These are phyloP conservation scores for Mylabris phalerata DNA, from an alignment of 1,140 invertebrate genomes.

Conservation along the genomic window DNA sequence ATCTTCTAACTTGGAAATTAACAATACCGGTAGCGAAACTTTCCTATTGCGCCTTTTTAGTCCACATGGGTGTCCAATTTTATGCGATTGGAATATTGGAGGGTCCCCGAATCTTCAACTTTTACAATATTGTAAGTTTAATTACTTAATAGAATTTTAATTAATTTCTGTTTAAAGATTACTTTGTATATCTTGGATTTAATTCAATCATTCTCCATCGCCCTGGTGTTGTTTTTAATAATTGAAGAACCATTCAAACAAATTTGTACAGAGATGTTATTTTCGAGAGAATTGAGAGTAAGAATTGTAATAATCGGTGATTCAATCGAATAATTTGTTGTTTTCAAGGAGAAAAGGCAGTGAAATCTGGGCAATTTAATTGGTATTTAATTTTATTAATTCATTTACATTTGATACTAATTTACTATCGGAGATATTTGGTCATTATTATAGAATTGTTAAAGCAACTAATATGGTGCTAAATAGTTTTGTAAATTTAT, in stretches of 20 bases:
- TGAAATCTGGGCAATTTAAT: no score
- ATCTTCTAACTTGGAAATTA: constrained; percentile 47
- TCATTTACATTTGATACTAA: no score
- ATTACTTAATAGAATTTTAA: background rate
- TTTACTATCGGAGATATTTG: no score
- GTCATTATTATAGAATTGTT: no score
- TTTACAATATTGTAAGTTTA: constrained; percentile 38
- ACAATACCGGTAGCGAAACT: constrained; percentile 64
- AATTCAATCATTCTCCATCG: constrained; percentile 37
- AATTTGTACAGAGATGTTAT: constrained; percentile 31
- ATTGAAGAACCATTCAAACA: constrained; percentile 47
- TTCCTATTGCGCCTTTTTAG: constrained; percentile 63
- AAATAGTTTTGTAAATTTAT: no score
- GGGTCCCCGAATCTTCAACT: constrained; percentile 40
- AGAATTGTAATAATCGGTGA: no score
- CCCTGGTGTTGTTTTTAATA: constrained; percentile 43
- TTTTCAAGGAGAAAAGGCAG: no score
- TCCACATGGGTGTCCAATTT: constrained; percentile 47
- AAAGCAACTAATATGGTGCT: no score
- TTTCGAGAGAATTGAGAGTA: no score
- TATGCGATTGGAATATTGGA: constrained; percentile 43
- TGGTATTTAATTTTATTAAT: no score
- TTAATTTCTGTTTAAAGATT: constrained; percentile 22
- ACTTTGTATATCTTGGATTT: constrained; percentile 37
- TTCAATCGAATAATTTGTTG: no score